Evolutionary conservation across 2,797 vertebrate species (phyloP), one percentile per base, ranked within the genome.

Genomic region (Pseudopleuronectes americanus): DNA sequence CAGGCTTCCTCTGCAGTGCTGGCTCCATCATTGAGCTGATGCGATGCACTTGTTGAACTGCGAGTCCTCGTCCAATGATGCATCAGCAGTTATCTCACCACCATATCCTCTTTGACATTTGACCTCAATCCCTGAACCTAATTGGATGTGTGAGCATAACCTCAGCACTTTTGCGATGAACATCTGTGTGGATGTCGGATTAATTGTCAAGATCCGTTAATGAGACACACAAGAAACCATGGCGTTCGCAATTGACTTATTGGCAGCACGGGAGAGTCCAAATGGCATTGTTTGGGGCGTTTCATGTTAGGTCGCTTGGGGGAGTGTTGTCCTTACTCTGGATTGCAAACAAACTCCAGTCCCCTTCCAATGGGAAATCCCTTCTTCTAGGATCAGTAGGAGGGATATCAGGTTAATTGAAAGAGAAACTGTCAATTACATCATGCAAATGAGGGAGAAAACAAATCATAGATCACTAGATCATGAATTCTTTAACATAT

Each of bases 71-170:
- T 41, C 14, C 19, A 70, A 60, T 16, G 64, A 41, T 76, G 52
- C 52, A 60, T 81, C 78, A 82, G 79, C 75, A 77, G 28, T 80
- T 78, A 26, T 80, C 38, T 45, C 21, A 41, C 41, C 68, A 38
- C 17, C 55, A 19, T 6, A 14, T 58, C 33, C 36, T 63, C 53
- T 60, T 38, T 71, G 57, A 76, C 76, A 74, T 76, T 64, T 83
- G 64, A 85, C 84, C 84, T 81, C 75, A 76, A 79, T 89, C 84
- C 54, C 38, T 51, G 9, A 62, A 64, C 49, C 59, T 88, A 71
- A 83, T 77, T 77, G 77, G 77, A 77, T 80, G 47, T 57, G 57
- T 10, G 2, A 43, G 43, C 12, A 74, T 48, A 68, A 68, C 28
- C 57, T 80, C 70, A 73, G 72, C 57, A 79, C 62, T 80, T 72